A percentile compares a stretch with the other conserved stretches of the same genome.
Conservation (phyloP, 2,888 invertebrate species). For the Sepiola atlantica region DNA sequence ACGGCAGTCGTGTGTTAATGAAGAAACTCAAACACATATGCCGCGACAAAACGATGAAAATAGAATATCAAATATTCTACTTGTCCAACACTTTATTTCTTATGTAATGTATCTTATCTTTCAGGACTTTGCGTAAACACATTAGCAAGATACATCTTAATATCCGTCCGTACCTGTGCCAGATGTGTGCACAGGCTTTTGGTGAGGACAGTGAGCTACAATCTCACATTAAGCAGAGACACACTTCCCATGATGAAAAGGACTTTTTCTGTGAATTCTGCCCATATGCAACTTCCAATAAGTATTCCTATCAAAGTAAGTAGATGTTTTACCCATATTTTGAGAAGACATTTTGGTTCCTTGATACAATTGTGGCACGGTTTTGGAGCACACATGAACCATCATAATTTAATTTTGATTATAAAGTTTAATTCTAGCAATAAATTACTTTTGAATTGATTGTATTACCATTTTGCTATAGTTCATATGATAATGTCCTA, state of each 20-base stretch:
- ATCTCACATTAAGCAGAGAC: conserved; percentile 61
- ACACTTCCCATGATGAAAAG: conserved; percentile 55
- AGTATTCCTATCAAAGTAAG: conserved; percentile 63
- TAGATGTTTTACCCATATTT: conserved; percentile 34
- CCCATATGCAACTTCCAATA: conserved; percentile 60
- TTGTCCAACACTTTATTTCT: not conserved
- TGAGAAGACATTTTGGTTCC: no score
- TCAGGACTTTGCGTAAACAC: conserved; percentile 62
- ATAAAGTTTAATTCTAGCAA: no score
- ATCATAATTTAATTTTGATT: no score
- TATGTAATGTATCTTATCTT: conserved; percentile 37
- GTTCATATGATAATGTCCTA: no score
- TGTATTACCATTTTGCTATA: no score
- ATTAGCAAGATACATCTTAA: conserved; percentile 63
- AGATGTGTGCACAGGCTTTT: conserved; percentile 65
- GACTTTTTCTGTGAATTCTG: conserved; percentile 63
- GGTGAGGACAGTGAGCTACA: conserved; percentile 63
- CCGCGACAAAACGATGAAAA: no score
- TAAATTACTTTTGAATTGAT: no score
- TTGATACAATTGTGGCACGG: no score
- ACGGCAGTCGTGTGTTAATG: no score
- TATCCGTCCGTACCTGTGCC: conserved; percentile 65
- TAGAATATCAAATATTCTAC: no score
- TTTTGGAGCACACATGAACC: no score
- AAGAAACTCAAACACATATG: no score